These are phyloP conservation scores for Eulemur mongoz DNA, from an alignment of 2,797 vertebrate species.

Conservation along the genomic window DNA sequence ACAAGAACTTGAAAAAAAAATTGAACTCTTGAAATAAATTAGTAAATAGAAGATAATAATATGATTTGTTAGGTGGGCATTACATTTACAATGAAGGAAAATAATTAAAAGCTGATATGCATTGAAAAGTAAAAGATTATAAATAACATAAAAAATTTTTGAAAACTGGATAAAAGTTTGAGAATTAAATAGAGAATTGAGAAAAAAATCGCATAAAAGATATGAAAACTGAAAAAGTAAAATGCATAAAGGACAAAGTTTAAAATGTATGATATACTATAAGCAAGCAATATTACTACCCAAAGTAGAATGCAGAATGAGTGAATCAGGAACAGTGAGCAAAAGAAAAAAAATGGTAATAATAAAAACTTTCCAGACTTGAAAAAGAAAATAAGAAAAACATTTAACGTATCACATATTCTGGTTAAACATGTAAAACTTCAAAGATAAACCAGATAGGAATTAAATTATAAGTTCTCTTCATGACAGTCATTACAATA, in stretches of 20 bases:
- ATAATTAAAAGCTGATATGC: background rate
- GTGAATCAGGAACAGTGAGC: background rate
- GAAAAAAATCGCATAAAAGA: background rate
- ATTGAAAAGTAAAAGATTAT: background rate
- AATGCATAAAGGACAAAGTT: background rate
- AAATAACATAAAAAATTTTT: background rate
- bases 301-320: background rate
- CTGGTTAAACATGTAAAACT: background rate
- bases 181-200: background rate
- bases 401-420: background rate
- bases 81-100: background rate
- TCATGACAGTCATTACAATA: background rate
- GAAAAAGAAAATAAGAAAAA: background rate
- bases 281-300: background rate
- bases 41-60: background rate
- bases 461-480: background rate
- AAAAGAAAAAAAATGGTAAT: background rate
- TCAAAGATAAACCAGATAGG: background rate
- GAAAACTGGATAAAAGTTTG: background rate
- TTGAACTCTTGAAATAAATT: background rate
- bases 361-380: background rate
- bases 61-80: background rate
- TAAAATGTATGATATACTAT: background rate
- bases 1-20: background rate
- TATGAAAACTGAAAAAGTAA: background rate